Base-by-base conservation (phyloP, 2,113 vertebrate genomes). In the Archocentrus centrarchus region DNA sequence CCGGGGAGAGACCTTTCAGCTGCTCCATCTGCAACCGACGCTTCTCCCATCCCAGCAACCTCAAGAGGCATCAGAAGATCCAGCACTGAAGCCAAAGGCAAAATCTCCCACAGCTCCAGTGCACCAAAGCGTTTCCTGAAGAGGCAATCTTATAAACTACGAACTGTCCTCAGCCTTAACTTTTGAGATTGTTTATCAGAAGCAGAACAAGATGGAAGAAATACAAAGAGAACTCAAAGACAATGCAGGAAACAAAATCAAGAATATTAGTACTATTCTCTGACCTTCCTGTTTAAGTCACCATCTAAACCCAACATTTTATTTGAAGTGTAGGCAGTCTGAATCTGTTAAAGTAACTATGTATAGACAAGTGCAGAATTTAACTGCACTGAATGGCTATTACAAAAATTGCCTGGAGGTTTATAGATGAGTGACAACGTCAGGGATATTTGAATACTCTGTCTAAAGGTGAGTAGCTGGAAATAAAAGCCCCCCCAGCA, bases 31-130 rank as follows among this genome's bases (percentile, higher is more conserved):
- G 93, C 81, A 83, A 35, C 35, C 76, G 91, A 0, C 83, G 82
- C 37, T 95, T 95, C 76, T 94, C 94, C 70, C 93, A 95, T 20
- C 91, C 94, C 50, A 94, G 93, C 82, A 95, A 95, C 82, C 89
- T 95, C 17, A 93, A 88, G 79, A 89, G 94, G 32, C 93, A 95
- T 35, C 88, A 93, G 85, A 95, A 91, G 81, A 89, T 91, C 35
- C 80, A 91, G 73, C 92, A 93, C 41, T 47, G 86, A 77, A 83
- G 57, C 8, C 63, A 41, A 39, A 63, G 18, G 37, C 9, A 2
- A 37, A 11, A 32, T 20, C 60, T 11, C 30, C 18, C 30, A 13
- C 17, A 44, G 6, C 20, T 39, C 39, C 3, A 22, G 27, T 47
- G 59, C 35, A 53, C 75, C 50, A 32, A 63, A 59, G 64, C 44